Evolutionary conservation across 2,113 vertebrate species (phyloP).

Genomic region (Burhinus oedicnemus): DNA sequence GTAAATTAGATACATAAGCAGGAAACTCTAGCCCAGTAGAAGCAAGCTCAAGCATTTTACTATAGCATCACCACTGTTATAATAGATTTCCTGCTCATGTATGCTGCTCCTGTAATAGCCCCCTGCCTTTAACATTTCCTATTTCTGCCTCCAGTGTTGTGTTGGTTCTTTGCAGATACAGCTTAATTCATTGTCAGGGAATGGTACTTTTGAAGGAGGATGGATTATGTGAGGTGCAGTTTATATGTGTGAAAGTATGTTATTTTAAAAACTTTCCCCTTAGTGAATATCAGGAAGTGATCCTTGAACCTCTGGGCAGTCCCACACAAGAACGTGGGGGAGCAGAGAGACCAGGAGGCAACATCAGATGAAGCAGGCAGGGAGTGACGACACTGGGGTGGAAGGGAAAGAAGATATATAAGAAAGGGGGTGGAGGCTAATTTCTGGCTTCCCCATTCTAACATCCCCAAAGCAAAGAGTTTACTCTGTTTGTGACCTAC

Average conservation of each 20-base stretch:
- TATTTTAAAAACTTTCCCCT: background rate
- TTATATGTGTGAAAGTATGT: background rate
- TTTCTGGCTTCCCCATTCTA: background rate
- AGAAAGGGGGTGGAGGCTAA: background rate
- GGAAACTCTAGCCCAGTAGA: background rate
- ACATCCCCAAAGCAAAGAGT: background rate
- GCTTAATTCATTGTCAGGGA: background rate
- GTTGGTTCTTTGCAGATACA: background rate
- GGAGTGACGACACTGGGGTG: background rate
- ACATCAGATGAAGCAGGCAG: background rate
- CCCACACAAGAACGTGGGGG: background rate
- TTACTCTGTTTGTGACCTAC: background rate
- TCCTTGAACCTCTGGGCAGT: background rate
- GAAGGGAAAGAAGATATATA: background rate
- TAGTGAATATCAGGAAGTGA: background rate
- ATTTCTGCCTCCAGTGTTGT: background rate
- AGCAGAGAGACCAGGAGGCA: background rate
- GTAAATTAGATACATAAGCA: background rate
- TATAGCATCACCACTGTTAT: background rate
- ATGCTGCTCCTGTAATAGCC: background rate
- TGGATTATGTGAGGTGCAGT: background rate
- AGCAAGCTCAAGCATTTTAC: background rate
- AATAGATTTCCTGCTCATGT: fast-evolving
- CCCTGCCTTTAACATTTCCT: background rate
- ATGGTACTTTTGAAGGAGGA: background rate